These are phyloP conservation scores for Euphydryas editha DNA, from an alignment of 2,888 invertebrate genomes.

Conservation along the genomic window DNA sequence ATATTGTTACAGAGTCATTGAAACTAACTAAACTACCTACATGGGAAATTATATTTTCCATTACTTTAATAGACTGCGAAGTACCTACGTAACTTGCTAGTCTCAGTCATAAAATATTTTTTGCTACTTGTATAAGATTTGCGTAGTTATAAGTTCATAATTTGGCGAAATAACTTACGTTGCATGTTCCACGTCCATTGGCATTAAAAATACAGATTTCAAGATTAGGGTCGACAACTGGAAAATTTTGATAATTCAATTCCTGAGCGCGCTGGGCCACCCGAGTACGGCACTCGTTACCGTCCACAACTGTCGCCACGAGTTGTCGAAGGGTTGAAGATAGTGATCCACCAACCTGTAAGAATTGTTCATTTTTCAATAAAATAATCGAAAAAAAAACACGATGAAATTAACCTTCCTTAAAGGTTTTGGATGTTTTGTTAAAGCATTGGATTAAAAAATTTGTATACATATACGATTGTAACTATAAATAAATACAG, in stretches of 20 bases:
- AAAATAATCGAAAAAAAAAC: not conserved
- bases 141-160: too few relatives aligned
- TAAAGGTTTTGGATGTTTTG: too few relatives aligned
- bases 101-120: too few relatives aligned
- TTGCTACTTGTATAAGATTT: too few relatives aligned
- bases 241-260: slow-evolving; percentile 49
- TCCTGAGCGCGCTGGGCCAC: slow-evolving; percentile 36
- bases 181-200: slow-evolving; percentile 57
- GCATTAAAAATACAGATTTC: slow-evolving; percentile 62
- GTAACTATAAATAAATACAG: too few relatives aligned
- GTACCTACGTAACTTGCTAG: too few relatives aligned
- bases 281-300: slow-evolving; percentile 45
- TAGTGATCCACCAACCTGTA: slow-evolving; percentile 48
- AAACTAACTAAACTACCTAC: too few relatives aligned
- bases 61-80: too few relatives aligned
- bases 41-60: too few relatives aligned
- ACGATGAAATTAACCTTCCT: not conserved
- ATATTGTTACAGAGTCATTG: too few relatives aligned
- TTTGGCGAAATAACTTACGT: slow-evolving; percentile 44
- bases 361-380: not conserved
- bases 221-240: slow-evolving; percentile 56
- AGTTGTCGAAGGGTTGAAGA: slow-evolving; percentile 48
- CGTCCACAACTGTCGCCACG: slow-evolving; percentile 44
- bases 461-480: too few relatives aligned
- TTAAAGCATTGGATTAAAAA: too few relatives aligned